Evolutionary conservation across 2,888 invertebrate genomes (phyloP), one percentile per base, ranked within the genome.

Genomic region (Coelopa pilipes): DNA sequence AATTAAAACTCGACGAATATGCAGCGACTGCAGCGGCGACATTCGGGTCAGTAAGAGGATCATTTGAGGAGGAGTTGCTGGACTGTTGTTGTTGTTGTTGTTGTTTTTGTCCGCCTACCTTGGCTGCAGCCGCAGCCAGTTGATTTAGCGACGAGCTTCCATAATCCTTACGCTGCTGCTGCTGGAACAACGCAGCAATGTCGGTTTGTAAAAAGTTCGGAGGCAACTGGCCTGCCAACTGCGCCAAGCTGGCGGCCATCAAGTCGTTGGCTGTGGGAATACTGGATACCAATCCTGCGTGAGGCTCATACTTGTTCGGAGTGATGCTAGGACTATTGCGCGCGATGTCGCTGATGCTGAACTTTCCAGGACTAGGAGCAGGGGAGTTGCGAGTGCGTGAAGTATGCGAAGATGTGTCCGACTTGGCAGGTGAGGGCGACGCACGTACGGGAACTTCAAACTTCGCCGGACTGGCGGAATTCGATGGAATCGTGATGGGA

Each of bases 361-460:
- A 87, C 75, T 87, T 87, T 34, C 87, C 86, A 0, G 88, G 87
- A 76, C 87, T 88, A 5, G 90, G 89, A 0, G 90, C 87, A 0
- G 90, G 88, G 4, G 90, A 89, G 21, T 90, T 87, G 0, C 90
- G 87, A 1, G 89, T 89, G 1, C 90, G 89, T 78, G 90, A 90
- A 53, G 84, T 83, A n/a, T 84, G 85, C 1, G 91, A 90, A 5
- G 90, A 89, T 77, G 91, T 89, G 53, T 90, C 89, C 11, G 91
- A 90, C 66, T 90, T 89, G 0, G 91, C 89, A 70, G 91, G 86
- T 53, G 91, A 90, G 4, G 91, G 91, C 78, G 91, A 91, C 73
- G 91, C 87, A 5, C 88, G 85, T 68, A 90, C 89, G 1, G 91
- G 90, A 60, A 90, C 85, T 82, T 91, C 91, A 73, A 90, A 90